Conservation (phyloP, 2,888 invertebrate species). For the Perizoma affinitatum region DNA sequence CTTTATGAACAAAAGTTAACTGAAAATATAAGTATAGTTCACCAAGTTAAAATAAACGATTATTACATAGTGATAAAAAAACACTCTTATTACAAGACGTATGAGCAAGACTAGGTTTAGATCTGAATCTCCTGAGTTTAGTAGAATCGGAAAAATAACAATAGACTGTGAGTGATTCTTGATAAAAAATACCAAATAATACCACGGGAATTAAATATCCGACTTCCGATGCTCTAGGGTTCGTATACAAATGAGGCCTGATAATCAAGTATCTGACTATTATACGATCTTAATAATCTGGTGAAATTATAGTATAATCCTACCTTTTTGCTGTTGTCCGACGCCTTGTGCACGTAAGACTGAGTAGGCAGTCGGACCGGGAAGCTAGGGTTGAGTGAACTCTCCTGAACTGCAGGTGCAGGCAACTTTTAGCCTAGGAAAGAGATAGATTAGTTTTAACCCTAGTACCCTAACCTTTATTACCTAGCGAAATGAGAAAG, state of each 20-base stretch:
- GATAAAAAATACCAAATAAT: no score
- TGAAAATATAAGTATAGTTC: not conserved
- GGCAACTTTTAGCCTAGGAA: conserved; percentile 36
- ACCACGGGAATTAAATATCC: no score
- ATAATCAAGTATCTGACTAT: no score
- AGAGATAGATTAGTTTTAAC: conserved; percentile 4
- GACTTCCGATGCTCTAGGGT: no score
- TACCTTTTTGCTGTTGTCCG: conserved; percentile 43
- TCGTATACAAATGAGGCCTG: no score
- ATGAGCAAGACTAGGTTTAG: conserved; percentile 8
- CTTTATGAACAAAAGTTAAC: conserved; percentile 4
- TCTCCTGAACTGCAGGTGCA: conserved; percentile 63
- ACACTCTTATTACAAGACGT: conserved; percentile 1
- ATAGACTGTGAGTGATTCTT: no score
- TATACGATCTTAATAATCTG: not conserved
- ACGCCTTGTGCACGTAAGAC: conserved; percentile 31
- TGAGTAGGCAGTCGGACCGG: conserved; percentile 47
- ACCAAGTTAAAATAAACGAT: no score
- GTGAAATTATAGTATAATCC: conserved; percentile 18
- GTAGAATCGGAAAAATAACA: no score
- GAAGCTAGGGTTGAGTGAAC: conserved; percentile 74
- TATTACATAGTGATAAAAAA: not conserved
- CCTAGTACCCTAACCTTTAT: not conserved
- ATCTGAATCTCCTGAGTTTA: not conserved
- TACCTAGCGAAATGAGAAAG: no score